Conservation (phyloP, 1,140 invertebrate genomes). For the Zaprionus capensis region DNA sequence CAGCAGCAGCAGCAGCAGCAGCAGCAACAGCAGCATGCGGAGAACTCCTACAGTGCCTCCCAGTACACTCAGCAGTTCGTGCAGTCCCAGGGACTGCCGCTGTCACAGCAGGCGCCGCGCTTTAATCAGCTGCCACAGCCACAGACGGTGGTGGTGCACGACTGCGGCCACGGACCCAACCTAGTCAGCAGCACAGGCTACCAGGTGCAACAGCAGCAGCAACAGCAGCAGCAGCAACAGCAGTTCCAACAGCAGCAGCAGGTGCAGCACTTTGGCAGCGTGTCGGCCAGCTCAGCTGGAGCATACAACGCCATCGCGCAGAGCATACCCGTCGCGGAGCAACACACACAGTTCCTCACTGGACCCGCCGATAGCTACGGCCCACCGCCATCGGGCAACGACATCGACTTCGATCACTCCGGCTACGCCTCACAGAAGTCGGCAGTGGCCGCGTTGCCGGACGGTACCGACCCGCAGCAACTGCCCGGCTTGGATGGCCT, state of each 20-base stretch:
- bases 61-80: constrained; percentile 63
- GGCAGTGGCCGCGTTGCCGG: constrained; percentile 62
- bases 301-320: constrained; percentile 74
- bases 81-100: constrained; percentile 67
- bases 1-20: constrained; percentile 55
- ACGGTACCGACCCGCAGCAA: constrained; percentile 68
- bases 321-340: constrained; percentile 83
- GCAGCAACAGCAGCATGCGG: constrained; percentile 51
- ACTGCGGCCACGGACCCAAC: constrained; percentile 80
- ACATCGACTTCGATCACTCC: constrained; percentile 62
- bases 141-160: constrained; percentile 60
- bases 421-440: constrained; percentile 79
- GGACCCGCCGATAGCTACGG: constrained; percentile 68
- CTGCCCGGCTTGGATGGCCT: constrained; percentile 72
- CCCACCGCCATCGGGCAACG: constrained; percentile 69
- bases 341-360: constrained; percentile 78
- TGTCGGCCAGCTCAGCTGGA: constrained; percentile 46
- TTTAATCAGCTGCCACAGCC: constrained; percentile 61
- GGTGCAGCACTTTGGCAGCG: constrained; percentile 53
- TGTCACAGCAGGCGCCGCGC: constrained; percentile 65
- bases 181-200: constrained; percentile 66
- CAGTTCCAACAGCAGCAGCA: constrained; percentile 46
- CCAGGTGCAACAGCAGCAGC: constrained; percentile 67
- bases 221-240: constrained; percentile 48
- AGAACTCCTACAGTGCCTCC: constrained; percentile 63